phyloP scores from a whole-genome alignment of 2,888 invertebrate species.

The Plebejus argus region DNA sequence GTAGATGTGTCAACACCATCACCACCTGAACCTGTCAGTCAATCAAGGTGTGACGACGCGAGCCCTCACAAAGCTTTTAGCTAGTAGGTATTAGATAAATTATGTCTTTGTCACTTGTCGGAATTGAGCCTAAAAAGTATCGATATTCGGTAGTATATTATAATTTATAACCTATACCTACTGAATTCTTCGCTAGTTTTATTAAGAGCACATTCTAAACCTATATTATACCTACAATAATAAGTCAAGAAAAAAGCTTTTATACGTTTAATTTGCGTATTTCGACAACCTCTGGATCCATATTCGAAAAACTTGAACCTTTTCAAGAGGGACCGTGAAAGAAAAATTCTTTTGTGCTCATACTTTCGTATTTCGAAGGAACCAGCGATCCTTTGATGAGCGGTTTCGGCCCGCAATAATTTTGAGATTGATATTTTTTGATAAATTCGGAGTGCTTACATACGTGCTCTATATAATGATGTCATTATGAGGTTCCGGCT shows the following conservation, averaged over 20 bases:
- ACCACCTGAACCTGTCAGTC: no score
- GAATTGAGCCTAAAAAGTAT: no score
- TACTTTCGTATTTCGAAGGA: conserved; percentile 43
- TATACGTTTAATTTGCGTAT: conserved; percentile 29
- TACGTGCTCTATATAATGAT: conserved; percentile 24
- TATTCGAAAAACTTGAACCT: conserved; percentile 45
- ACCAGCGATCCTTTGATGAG: conserved; percentile 44
- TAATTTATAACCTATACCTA: no score
- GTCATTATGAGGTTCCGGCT: conserved; percentile 6
- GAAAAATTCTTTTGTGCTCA: conserved; percentile 46
- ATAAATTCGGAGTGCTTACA: conserved; percentile 25
- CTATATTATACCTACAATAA: background rate
- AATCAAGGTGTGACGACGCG: no score
- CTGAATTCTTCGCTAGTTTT: background rate
- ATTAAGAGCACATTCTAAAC: background rate
- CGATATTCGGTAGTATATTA: no score
- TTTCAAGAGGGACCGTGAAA: conserved; percentile 44
- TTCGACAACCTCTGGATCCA: conserved; percentile 35
- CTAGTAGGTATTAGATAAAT: no score
- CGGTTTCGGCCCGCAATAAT: conserved; percentile 44
- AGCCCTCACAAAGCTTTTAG: no score
- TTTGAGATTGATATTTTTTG: conserved; percentile 43
- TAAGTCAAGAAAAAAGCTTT: conserved; percentile 33
- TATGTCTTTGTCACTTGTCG: no score
- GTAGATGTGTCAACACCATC: no score